Percentiles rank a stretch among this genome's conserved stretches.
Conservation (phyloP, 2,888 invertebrate species). For the Eretmocerus hayati region DNA sequence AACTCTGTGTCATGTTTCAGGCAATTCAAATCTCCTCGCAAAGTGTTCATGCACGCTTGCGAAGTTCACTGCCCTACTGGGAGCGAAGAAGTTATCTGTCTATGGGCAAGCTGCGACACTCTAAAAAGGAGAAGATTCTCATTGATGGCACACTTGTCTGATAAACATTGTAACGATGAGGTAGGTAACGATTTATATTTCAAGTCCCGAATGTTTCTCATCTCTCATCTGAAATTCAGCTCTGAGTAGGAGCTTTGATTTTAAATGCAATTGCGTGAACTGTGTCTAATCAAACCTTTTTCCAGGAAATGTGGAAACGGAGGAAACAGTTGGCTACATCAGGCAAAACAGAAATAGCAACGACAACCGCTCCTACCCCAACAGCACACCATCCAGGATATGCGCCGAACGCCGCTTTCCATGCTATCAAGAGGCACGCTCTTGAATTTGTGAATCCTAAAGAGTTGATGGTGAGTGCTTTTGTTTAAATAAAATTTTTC, state of each 20-base stretch:
- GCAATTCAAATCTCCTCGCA: slow-evolving; percentile 65
- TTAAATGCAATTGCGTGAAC: too few relatives aligned
- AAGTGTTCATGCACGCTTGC: slow-evolving; percentile 84
- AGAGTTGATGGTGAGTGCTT: slow-evolving; percentile 68
- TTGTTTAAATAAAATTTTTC: background rate
- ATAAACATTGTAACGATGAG: slow-evolving; percentile 84
- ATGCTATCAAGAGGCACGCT: slow-evolving; percentile 94
- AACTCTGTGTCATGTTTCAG: slow-evolving; percentile 39
- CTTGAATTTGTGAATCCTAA: slow-evolving; percentile 83
- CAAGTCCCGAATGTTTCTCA: too few relatives aligned
- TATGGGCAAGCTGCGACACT: slow-evolving; percentile 87
- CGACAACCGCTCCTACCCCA: slow-evolving; percentile 49
- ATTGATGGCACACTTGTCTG: slow-evolving; percentile 91
- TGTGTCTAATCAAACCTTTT: too few relatives aligned
- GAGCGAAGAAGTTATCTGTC: slow-evolving; percentile 72
- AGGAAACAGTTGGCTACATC: slow-evolving; percentile 41
- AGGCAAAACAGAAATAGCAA: slow-evolving; percentile 43
- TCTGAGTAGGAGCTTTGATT: too few relatives aligned
- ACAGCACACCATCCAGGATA: slow-evolving; percentile 73
- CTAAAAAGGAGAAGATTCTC: slow-evolving; percentile 88
- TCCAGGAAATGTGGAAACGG: slow-evolving; percentile 39
- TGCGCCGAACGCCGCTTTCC: slow-evolving; percentile 90
- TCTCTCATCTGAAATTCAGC: too few relatives aligned
- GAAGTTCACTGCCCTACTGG: slow-evolving; percentile 71
- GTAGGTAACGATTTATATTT: slow-evolving; percentile 45